Conservation (phyloP, 64 coral and sea anemone genomes). For the Dendrophyllia cribrosa region DNA sequence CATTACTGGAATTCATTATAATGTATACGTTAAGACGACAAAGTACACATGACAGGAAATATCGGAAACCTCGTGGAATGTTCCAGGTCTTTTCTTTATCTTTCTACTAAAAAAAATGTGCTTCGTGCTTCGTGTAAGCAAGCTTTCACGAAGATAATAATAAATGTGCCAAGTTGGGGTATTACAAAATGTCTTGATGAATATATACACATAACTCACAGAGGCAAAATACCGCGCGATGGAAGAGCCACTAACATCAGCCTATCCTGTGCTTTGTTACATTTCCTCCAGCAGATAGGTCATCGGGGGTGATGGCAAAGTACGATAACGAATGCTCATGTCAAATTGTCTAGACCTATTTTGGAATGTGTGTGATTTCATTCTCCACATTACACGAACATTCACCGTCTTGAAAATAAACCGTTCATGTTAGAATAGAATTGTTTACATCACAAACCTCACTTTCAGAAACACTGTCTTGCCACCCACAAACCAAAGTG, state of each 20-base stretch:
- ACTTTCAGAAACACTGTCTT: not conserved
- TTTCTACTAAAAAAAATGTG: not conserved
- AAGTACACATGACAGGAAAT: slow-evolving; percentile 7
- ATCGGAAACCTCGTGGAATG: not conserved
- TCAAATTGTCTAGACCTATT: slow-evolving; percentile 40
- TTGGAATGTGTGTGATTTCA: not conserved
- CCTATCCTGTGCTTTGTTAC: slow-evolving; percentile 24
- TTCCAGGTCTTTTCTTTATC: not conserved
- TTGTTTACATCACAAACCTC: not conserved
- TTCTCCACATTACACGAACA: not conserved
- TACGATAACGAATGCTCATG: slow-evolving; percentile 36
- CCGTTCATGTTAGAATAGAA: not conserved
- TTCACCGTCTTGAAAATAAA: not conserved
- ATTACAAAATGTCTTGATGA: no score
- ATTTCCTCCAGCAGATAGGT: not conserved
- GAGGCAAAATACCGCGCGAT: no score
- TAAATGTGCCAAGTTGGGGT: not conserved
- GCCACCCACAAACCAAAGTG: slow-evolving; percentile 30
- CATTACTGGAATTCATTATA: not conserved
- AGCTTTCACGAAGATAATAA: not conserved
- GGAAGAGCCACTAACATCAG: not conserved
- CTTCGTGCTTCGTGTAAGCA: not conserved
- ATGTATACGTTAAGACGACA: not conserved
- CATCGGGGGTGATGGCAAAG: slow-evolving; percentile 16
- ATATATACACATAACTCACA: no score